A percentile compares a stretch with the other conserved stretches of the same genome.
Evolutionary conservation across 2,888 invertebrate species (phyloP).

Genomic region (Proisotoma minuta): DNA sequence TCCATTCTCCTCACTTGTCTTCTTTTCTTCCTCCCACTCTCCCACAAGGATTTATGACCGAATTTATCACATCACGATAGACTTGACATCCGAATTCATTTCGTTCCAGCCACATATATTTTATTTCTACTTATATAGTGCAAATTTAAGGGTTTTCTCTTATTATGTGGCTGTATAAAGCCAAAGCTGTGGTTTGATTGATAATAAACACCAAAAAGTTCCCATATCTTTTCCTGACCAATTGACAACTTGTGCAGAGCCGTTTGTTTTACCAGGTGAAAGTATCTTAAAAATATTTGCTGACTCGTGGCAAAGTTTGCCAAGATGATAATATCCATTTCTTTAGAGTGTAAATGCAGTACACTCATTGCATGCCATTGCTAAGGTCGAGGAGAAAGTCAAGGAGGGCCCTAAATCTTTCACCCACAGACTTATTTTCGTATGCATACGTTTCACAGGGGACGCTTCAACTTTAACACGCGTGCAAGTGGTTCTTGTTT

Average conservation of each 20-base stretch:
- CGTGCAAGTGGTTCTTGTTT: too few relatives aligned
- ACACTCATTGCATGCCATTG: background rate
- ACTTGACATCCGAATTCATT: constrained; percentile 8
- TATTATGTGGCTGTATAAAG: too few relatives aligned
- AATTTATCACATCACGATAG: constrained; percentile 10
- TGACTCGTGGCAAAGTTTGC: background rate
- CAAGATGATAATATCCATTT: background rate
- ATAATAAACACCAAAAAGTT: too few relatives aligned
- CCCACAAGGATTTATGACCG: background rate
- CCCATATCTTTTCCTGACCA: too few relatives aligned
- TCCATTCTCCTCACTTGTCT: background rate
- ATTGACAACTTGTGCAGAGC: too few relatives aligned
- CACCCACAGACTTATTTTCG: background rate
- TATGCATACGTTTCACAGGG: background rate
- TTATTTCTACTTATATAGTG: too few relatives aligned
- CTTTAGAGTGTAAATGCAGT: background rate
- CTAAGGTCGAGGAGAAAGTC: background rate
- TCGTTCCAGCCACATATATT: too few relatives aligned
- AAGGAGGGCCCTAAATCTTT: background rate
- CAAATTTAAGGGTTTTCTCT: too few relatives aligned
- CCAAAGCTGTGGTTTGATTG: too few relatives aligned
- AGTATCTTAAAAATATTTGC: constrained; percentile 8
- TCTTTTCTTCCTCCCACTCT: background rate
- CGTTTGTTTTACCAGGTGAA: too few relatives aligned
- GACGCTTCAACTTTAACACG: too few relatives aligned